Evolutionary conservation across 1,140 invertebrate genomes (phyloP).

Genomic region (Penaeus indicus): DNA sequence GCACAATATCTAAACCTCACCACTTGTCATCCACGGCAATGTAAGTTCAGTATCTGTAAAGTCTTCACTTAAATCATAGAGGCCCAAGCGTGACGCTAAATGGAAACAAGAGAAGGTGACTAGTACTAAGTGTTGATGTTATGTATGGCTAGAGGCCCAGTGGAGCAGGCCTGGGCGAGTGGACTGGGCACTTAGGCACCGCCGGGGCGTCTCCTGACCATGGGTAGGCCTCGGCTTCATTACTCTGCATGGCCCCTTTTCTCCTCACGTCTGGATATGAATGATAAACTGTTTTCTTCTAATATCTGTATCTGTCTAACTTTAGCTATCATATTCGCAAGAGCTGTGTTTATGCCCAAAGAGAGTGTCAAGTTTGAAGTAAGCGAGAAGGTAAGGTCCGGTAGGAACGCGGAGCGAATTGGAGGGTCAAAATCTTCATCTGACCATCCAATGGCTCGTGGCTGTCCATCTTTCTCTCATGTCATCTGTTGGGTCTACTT

Average conservation of each 20-base stretch:
- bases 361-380: conserved; percentile 25
- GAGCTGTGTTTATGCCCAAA: conserved; percentile 58
- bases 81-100: too few relatives aligned
- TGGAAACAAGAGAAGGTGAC: too few relatives aligned
- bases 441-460: not conserved
- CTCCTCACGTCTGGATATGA: conserved; percentile 37
- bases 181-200: too few relatives aligned
- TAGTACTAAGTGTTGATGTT: too few relatives aligned
- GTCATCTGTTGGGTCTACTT: conserved; percentile 63
- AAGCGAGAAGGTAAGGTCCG: conserved; percentile 42
- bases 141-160: too few relatives aligned
- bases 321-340: conserved; percentile 32
- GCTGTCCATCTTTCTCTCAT: conserved; percentile 43
- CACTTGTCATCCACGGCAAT: not conserved
- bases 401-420: too few relatives aligned
- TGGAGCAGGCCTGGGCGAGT: too few relatives aligned
- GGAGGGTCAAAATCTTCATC: not conserved
- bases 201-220: too few relatives aligned
- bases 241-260: conserved; percentile 46
- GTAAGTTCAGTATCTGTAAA: not conserved
- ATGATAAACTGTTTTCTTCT: conserved; percentile 37
- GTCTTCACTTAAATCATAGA: not conserved
- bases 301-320: conserved; percentile 42
- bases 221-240: not conserved
- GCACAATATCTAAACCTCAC: conserved; percentile 4